Percentiles rank a stretch among this genome's conserved stretches.
Conservation (phyloP, 53 echinoderm and acorn worm genomes). For the Antedon mediterranea region DNA sequence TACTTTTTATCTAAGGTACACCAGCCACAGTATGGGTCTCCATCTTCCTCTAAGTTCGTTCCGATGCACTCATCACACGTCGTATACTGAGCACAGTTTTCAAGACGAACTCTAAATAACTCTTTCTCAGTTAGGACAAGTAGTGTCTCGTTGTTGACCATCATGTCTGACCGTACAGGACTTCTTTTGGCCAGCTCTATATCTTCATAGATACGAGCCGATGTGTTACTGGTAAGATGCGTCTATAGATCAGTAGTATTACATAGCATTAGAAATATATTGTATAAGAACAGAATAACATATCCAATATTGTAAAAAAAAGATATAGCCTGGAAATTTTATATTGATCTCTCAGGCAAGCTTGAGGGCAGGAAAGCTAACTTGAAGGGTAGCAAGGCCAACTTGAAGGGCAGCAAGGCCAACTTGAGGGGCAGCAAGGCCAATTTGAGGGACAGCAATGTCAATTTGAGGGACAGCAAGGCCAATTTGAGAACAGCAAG, state of each 20-base stretch:
- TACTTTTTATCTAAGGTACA: conserved; percentile 2
- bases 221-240: conserved; percentile 20
- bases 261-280: background rate
- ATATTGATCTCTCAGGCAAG: too few species aligned
- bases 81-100: conserved; percentile 4
- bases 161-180: background rate
- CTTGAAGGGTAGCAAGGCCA: too few species aligned
- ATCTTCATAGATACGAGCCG: conserved; percentile 41
- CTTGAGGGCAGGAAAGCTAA: too few species aligned
- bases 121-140: background rate
- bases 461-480: too few species aligned
- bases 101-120: conserved; percentile 6
- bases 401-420: too few species aligned
- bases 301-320: too few species aligned
- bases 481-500: too few species aligned
- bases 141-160: background rate
- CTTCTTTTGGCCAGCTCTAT: conserved; percentile 11
- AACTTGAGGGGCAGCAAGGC: too few species aligned
- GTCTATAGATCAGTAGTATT: too few species aligned
- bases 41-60: background rate
- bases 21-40: conserved; percentile 10
- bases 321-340: too few species aligned
- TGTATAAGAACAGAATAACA: too few species aligned
- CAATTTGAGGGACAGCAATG: too few species aligned
- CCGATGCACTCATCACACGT: background rate